Base-by-base conservation (phyloP, 2,888 invertebrate species). In the Priocnemis perturbator region DNA sequence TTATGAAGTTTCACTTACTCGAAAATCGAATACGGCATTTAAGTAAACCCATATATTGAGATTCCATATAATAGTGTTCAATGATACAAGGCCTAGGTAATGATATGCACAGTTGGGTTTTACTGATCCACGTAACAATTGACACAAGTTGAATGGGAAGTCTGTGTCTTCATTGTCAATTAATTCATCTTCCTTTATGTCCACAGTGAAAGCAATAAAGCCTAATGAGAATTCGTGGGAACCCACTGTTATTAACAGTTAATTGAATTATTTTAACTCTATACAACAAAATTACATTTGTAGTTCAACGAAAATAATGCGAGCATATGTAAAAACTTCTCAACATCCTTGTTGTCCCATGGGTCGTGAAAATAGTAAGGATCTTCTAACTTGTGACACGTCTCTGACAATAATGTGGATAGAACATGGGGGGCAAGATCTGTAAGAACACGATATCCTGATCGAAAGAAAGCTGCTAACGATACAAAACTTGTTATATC, bases 41-140 rank as follows among this genome's bases (percentile, higher is more conserved):
- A 89, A 71, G 59, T 80, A 86, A 64, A 87, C 67, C 53, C 81
- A 82, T 57, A 85, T 78, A 60, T 89, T 86, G 60, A 89, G 71
- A 78, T 88, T 89, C 86, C 88, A 87, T 60, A 88, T 78, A 3
- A 85, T 75, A 3, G 77, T 70, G 62, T 86, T 83, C 9, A 89
- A 73, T n/a, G 84, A 75, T 5, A 86, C 23, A 30, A 89, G 82
- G 45, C 85, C 85, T 0, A 88, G 72, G 26, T 85, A 81, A 76
- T 89, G 87, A 64, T 85, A 88, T 15, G 72, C 68, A 2, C 87
- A 87, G 64, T 88, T 82, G 17, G 77, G 60, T 44, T 85, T 81
- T n/a, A 82, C 26, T 0, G 84, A 79, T 62, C 81, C 63, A n/a
- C 78, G 74, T 37, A 87, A 78, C 19, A 89, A 71, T 67, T 87